Evolutionary conservation across 1,140 invertebrate species (phyloP).

Genomic region (Tetranychus cinnabarinus): DNA sequence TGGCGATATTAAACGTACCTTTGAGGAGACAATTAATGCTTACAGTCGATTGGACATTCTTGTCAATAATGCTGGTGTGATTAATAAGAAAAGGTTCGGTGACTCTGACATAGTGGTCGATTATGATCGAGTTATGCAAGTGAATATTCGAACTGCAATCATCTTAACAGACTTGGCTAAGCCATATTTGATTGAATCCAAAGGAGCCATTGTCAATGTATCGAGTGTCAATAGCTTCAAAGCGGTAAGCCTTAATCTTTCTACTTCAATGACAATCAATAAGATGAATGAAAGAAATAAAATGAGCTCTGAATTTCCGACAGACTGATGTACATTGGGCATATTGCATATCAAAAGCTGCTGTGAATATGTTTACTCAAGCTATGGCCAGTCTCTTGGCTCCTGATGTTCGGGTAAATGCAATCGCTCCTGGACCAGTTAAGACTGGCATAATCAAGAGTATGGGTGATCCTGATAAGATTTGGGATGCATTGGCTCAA

Average conservation of each 20-base stretch:
- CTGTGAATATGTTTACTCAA: constrained; percentile 64
- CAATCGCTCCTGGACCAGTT: constrained; percentile 1
- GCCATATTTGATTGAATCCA: neutral
- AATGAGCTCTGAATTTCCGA: neutral
- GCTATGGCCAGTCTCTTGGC: constrained; percentile 25
- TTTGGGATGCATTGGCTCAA: neutral
- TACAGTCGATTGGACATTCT: neutral
- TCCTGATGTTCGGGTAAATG: constrained; percentile 45
- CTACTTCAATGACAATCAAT: neutral
- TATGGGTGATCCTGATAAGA: neutral
- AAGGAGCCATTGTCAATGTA: constrained; percentile 2
- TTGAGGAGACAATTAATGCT: neutral
- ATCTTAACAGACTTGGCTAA: neutral
- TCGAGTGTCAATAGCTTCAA: neutral
- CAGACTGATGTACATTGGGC: neutral
- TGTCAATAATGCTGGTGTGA: constrained; percentile 1
- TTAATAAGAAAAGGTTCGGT: neutral
- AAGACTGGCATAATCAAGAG: neutral
- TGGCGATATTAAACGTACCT: neutral
- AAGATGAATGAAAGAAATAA: too few relatives aligned
- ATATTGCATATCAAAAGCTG: constrained; percentile 65
- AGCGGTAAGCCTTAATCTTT: neutral
- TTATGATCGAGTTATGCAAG: neutral
- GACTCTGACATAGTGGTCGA: neutral
- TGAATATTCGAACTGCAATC: neutral